Percentiles rank a stretch among this genome's conserved stretches.
phyloP scores from a whole-genome alignment of 2,113 vertebrate species.

The Genyomyrus donnyi region DNA sequence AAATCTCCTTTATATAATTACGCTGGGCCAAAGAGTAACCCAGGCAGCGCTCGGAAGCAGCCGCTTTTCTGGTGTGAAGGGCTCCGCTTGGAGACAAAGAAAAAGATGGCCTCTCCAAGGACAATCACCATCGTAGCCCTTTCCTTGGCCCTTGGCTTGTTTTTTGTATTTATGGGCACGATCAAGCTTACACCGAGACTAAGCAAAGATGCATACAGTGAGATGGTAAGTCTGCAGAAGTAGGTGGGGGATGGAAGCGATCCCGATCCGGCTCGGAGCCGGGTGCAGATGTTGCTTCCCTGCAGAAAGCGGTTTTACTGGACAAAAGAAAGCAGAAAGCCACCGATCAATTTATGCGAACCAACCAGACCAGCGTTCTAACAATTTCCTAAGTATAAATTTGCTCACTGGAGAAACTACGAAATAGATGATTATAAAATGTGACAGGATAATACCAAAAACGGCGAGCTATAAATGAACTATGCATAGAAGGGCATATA shows the following conservation, averaged over 20 bases:
- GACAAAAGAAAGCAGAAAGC: not conserved
- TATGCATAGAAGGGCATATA: not conserved
- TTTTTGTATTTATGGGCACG: conserved; percentile 97
- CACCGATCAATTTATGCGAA: not conserved
- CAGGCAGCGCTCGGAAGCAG: conserved; percentile 23
- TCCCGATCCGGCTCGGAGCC: not conserved
- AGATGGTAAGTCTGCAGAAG: conserved; percentile 79
- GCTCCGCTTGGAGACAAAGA: not conserved
- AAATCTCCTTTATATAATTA: conserved; percentile 7
- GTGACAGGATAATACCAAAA: not conserved
- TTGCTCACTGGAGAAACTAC: not conserved
- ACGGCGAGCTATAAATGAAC: not conserved
- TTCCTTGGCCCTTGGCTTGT: conserved; percentile 86
- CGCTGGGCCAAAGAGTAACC: conserved; percentile 27
- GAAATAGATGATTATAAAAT: not conserved
- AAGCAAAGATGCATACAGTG: conserved; percentile 90
- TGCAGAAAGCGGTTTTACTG: not conserved
- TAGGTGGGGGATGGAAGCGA: not conserved
- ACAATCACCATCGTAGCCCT: conserved; percentile 87
- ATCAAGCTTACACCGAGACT: conserved; percentile 92
- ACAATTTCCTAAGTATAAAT: not conserved
- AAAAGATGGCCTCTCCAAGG: conserved; percentile 82
- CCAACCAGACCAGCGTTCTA: not conserved
- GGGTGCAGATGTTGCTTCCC: not conserved
- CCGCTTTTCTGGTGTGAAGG: not conserved